Evolutionary conservation across 2,888 invertebrate genomes (phyloP), one percentile per base, ranked within the genome.

Genomic region (Cheilosia pagana): DNA sequence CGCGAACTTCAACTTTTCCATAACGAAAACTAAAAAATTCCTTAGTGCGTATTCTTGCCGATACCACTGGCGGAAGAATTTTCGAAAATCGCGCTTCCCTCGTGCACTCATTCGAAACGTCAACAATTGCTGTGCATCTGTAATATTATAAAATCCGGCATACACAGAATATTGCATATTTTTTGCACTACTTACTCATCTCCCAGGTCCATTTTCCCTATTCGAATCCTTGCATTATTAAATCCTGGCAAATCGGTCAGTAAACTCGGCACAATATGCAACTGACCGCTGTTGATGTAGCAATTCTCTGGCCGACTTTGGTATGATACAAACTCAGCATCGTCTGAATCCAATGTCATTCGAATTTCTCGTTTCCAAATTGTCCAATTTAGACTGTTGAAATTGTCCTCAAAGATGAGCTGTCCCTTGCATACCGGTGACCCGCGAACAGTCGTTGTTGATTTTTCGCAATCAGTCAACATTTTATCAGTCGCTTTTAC

Each of bases 11-110:
- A 21, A 96, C 92, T 63, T 92, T 93, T 6, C 96, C 96, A 89
- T 95, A 96, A 14, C 93, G 93, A 88, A 96, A 96, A 8, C 93
- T 93, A 87, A 96, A 95, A 0, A 91, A 91, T 31, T 93, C 91
- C 87, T 94, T 94, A 0, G 95, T 95, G 39, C 93, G 94, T 43
- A 96, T 88, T 72, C 94, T 93, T 0, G 94, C 95, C 0, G 95
- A 95, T 53, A 93, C 92, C 1, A 96, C 92, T 0, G 96, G 96
- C 0, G 96, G 96, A 6, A 96, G 89, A 59, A 96, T 95, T 79
- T 93, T 92, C 31, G 72, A 65, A 0, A 87, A 88, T 7, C 60
- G 35, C 1, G 88, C 83, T 8, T 25, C 25, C 4, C 88, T 86
- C 16, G 72, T 87, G 65, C 92, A 92, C 86, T 91, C 91, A 10